These are phyloP conservation scores for Chrysopa pallens DNA, from an alignment of 1,140 invertebrate species.

Conservation along the genomic window DNA sequence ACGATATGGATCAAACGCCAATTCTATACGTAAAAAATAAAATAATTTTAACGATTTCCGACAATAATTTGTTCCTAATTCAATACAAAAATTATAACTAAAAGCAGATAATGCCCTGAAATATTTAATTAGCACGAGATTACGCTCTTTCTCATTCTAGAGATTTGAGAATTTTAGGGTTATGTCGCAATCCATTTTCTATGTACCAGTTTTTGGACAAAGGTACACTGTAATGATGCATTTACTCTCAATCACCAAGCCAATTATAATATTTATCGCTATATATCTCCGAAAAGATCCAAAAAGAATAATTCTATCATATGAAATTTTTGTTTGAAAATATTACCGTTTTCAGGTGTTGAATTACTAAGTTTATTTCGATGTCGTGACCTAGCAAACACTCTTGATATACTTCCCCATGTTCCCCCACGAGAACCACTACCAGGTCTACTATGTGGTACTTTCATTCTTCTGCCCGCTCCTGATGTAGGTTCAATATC, in stretches of 20 bases:
- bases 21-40: conserved; percentile 1
- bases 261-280: no score
- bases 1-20: conserved; percentile 18
- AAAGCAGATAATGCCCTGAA: no score
- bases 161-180: no score
- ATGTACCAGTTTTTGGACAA: no score
- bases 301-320: no score
- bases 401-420: conserved; percentile 68
- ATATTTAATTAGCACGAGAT: no score
- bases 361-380: conserved; percentile 40
- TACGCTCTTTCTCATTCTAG: no score
- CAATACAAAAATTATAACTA: neutral
- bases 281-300: no score
- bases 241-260: no score
- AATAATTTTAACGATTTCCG: neutral
- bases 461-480: conserved; percentile 22
- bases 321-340: no score
- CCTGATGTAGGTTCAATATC: conserved; percentile 30
- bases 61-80: neutral
- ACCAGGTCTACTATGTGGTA: conserved; percentile 17
- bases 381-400: conserved; percentile 69
- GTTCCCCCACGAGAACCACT: conserved; percentile 34
- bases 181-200: no score
- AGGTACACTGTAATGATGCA: no score
- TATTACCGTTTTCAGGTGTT: conserved; percentile 16